A percentile compares a stretch with the other conserved stretches of the same genome.
These are phyloP conservation scores for Chrysodeixis includens DNA, from an alignment of 2,888 invertebrate species.

Conservation along the genomic window DNA sequence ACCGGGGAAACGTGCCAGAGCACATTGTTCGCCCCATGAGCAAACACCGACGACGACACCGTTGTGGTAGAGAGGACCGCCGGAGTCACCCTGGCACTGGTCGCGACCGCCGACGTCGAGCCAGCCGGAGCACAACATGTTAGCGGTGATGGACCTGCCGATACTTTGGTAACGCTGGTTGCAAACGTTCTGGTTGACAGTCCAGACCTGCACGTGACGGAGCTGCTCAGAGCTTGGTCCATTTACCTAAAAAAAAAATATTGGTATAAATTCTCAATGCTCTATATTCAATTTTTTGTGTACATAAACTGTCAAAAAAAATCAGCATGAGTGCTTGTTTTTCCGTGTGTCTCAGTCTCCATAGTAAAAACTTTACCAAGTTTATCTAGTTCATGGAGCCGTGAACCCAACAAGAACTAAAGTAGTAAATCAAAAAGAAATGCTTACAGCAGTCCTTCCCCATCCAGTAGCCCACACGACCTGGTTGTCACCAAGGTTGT, in stretches of 20 bases:
- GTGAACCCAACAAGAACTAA: too few relatives aligned
- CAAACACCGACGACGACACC: conserved; percentile 68
- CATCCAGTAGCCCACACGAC: conserved; percentile 69
- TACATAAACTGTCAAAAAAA: too few relatives aligned
- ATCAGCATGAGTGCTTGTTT: too few relatives aligned
- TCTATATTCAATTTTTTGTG: too few relatives aligned
- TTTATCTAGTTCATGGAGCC: too few relatives aligned
- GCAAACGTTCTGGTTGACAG: conserved; percentile 63
- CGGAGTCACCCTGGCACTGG: conserved; percentile 77
- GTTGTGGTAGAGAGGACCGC: conserved; percentile 73
- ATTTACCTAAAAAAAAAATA: neutral
- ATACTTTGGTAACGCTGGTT: conserved; percentile 55
- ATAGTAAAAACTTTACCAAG: neutral
- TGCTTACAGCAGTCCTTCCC: conserved; percentile 65
- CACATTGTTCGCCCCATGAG: conserved; percentile 70
- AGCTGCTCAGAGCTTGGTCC: neutral
- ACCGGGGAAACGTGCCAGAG: conserved; percentile 65
- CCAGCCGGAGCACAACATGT: conserved; percentile 70
- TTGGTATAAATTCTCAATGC: too few relatives aligned
- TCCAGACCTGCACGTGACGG: conserved; percentile 56
- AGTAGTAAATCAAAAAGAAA: neutral
- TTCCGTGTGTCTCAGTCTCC: too few relatives aligned
- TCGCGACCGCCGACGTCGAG: conserved; percentile 74
- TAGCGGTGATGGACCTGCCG: conserved; percentile 47
- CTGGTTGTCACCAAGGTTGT: conserved; percentile 62